Evolutionary conservation across 2,797 vertebrate species (phyloP), one percentile per base, ranked within the genome.

Genomic region (Psittacula derbiana): DNA sequence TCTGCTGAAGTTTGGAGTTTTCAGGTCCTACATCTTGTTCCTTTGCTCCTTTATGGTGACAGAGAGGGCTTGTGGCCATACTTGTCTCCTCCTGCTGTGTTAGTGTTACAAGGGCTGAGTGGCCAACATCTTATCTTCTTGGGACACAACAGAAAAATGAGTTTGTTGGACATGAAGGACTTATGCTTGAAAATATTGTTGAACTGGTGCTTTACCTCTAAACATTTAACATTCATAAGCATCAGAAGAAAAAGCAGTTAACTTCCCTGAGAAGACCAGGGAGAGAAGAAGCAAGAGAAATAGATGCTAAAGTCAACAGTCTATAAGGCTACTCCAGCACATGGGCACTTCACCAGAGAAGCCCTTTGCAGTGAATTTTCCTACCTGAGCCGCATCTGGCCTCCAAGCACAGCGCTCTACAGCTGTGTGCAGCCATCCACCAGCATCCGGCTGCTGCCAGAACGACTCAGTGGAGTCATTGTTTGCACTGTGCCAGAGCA

Each of bases 401-500:
- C 2, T 2, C 69, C 14, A 15, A 61, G 53, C 23, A 1, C 61
- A 44, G 65, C 5, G 46, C 52, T 71, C 84, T 16, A 50, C 72
- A 94, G 85, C 62, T 76, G 72, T 36, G 46, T n/a, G 27, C 90
- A 64, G 84, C 7, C 60, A 33, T 5, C 53, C 36, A 92, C 58
- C 72, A 61, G 71, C 38, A 20, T 25, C 0, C 0, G 60, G 72
- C 71, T 65, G 30, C 74, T 94, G 73, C 67, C 92, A 96, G 94
- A n/a, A 49, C 8, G 40, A 52, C 71, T 93, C 86, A 40, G 53
- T 15, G 86, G 87, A 86, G 87, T 28, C 33, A 57, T 3, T 61
- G 70, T 90, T 78, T 94, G 75, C 44, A 80, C 80, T 60, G 62
- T 1, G 12, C 90, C 79, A 86, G 76, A 95, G 73, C 90, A 90